Percentiles rank a stretch among this genome's conserved stretches.
Evolutionary conservation across 1,140 invertebrate genomes (phyloP).

Genomic region (Camponotus floridanus): DNA sequence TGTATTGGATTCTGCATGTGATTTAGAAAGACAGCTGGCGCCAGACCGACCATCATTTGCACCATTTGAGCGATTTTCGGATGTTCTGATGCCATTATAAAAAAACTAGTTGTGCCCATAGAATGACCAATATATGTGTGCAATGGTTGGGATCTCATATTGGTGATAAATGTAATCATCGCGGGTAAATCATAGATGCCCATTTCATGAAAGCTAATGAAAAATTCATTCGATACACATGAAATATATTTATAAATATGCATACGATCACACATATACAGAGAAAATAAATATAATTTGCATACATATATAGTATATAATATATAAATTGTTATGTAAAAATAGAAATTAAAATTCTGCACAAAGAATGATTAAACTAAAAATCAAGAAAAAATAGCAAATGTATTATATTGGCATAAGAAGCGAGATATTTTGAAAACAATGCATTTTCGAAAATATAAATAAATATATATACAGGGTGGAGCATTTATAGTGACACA

Average conservation of each 20-base stretch:
- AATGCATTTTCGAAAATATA: too few species aligned
- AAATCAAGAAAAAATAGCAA: too few species aligned
- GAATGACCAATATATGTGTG: conserved; percentile 88
- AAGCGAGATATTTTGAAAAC: too few species aligned
- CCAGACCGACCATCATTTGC: conserved; percentile 89
- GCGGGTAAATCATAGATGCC: conserved; percentile 88
- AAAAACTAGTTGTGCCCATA: conserved; percentile 88
- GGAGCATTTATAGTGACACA: too few species aligned
- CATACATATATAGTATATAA: too few species aligned
- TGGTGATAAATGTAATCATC: conserved; percentile 86
- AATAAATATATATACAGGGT: too few species aligned
- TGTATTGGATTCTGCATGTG: conserved; percentile 88
- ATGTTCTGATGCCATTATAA: conserved; percentile 87
- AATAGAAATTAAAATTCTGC: too few species aligned
- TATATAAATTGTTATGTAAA: too few species aligned
- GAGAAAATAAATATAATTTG: too few species aligned
- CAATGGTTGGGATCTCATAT: conserved; percentile 68
- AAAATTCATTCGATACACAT: neutral
- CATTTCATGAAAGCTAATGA: conserved; percentile 84
- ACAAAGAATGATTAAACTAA: too few species aligned
- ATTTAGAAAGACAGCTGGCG: conserved; percentile 91
- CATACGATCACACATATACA: neutral
- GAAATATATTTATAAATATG: too few species aligned
- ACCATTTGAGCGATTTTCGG: conserved; percentile 86
- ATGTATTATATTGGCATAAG: too few species aligned